phyloP scores from a whole-genome alignment of 2,797 vertebrate species.

The Chelonia mydas region DNA sequence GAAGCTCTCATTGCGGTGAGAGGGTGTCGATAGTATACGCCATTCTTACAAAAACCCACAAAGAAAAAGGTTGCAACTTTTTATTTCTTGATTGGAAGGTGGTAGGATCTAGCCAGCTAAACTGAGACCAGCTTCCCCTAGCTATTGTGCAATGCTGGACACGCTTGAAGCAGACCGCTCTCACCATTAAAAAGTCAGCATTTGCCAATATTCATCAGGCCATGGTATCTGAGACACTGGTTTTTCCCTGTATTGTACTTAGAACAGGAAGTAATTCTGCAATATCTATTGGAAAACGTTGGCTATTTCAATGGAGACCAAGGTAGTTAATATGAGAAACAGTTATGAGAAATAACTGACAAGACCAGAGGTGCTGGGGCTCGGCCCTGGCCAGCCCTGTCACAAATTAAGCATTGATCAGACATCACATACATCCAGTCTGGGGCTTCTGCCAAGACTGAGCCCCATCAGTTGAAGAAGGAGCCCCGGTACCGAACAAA shows the following conservation, averaged over 20 bases:
- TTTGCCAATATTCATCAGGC: not conserved
- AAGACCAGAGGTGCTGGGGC: no score
- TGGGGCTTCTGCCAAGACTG: not conserved
- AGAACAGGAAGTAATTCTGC: not conserved
- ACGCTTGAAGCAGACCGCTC: not conserved
- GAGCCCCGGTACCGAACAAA: not conserved
- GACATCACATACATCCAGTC: rapidly evolving
- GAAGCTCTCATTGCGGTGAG: not conserved
- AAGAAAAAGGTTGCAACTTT: not conserved
- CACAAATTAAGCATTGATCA: no score
- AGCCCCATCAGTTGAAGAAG: not conserved
- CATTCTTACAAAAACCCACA: not conserved
- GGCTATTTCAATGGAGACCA: not conserved
- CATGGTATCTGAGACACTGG: not conserved
- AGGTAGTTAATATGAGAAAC: not conserved
- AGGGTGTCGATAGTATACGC: not conserved
- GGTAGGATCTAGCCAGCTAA: not conserved
- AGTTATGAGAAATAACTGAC: no score
- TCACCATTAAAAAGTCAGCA: not conserved
- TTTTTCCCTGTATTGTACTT: not conserved
- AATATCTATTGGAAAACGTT: not conserved
- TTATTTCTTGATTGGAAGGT: not conserved
- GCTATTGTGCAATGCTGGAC: not conserved
- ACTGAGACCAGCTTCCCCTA: not conserved
- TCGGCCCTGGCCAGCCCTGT: no score